phyloP scores from a whole-genome alignment of 1,140 invertebrate species.

The Luehdorfia chinensis region DNA sequence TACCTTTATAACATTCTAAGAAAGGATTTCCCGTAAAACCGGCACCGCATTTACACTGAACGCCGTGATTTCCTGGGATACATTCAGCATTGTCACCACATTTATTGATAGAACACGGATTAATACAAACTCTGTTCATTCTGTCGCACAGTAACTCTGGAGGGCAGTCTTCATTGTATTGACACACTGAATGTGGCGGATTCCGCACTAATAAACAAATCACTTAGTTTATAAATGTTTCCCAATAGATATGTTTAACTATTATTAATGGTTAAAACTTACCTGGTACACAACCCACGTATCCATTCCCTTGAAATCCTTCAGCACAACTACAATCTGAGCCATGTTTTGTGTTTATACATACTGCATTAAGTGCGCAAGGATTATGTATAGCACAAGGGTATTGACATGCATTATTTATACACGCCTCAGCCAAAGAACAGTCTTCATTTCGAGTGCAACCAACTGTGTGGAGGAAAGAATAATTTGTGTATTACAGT shows the following conservation, averaged over 20 bases:
- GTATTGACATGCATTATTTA: constrained; percentile 87
- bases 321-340: constrained; percentile 90
- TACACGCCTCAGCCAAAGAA: constrained; percentile 87
- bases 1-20: constrained; percentile 82
- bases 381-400: constrained; percentile 90
- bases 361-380: constrained; percentile 90
- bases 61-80: constrained; percentile 85
- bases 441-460: constrained; percentile 90
- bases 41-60: constrained; percentile 86
- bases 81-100: constrained; percentile 93
- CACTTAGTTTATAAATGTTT: constrained; percentile 1
- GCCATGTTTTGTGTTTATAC: constrained; percentile 92
- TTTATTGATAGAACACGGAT: constrained; percentile 88
- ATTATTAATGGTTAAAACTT: constrained; percentile 39
- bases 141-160: constrained; percentile 88
- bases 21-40: constrained; percentile 90
- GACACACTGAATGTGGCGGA: constrained; percentile 84
- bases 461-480: constrained; percentile 82
- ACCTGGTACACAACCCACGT: constrained; percentile 87
- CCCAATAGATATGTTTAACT: constrained; percentile 10
- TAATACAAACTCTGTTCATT: constrained; percentile 88
- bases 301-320: constrained; percentile 92
- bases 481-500: constrained; percentile 28
- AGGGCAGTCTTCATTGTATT: constrained; percentile 93
- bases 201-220: constrained; percentile 75